Percentiles rank a stretch among this genome's conserved stretches.
Evolutionary conservation across 2,113 vertebrate genomes (phyloP).

Genomic region (Hippolais icterina): DNA sequence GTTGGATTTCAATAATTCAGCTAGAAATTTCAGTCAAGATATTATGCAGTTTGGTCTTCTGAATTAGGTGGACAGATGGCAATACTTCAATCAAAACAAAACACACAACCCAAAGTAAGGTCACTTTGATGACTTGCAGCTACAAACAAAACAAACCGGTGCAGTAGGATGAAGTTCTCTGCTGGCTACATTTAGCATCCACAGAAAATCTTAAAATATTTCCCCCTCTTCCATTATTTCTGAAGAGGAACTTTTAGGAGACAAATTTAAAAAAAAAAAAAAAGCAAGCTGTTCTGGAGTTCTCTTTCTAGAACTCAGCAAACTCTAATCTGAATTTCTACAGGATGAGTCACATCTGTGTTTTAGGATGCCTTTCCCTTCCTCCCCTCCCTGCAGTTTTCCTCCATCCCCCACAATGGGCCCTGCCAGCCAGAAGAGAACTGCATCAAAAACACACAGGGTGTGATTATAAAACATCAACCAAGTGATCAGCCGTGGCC

Average conservation of each 20-base stretch:
- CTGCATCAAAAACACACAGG: slow-evolving; percentile 13
- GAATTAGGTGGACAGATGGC: neutral
- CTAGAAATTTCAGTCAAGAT: neutral
- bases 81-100: neutral
- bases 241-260: neutral
- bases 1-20: neutral
- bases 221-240: neutral
- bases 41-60: neutral
- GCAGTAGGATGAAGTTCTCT: slow-evolving; percentile 7
- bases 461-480: neutral
- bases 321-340: slow-evolving; percentile 30
- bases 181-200: neutral
- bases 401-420: neutral
- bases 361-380: slow-evolving; percentile 31
- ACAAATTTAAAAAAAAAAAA: neutral
- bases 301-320: neutral
- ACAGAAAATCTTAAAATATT: neutral
- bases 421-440: slow-evolving; percentile 46
- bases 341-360: slow-evolving; percentile 29
- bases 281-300: neutral
- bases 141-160: slow-evolving; percentile 19
- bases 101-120: slow-evolving; percentile 3
- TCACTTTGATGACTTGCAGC: slow-evolving; percentile 23
- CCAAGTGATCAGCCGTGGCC: slow-evolving; percentile 12
- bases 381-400: neutral